Conservation (phyloP, 2,113 vertebrate species). For the Ursus arctos region DNA sequence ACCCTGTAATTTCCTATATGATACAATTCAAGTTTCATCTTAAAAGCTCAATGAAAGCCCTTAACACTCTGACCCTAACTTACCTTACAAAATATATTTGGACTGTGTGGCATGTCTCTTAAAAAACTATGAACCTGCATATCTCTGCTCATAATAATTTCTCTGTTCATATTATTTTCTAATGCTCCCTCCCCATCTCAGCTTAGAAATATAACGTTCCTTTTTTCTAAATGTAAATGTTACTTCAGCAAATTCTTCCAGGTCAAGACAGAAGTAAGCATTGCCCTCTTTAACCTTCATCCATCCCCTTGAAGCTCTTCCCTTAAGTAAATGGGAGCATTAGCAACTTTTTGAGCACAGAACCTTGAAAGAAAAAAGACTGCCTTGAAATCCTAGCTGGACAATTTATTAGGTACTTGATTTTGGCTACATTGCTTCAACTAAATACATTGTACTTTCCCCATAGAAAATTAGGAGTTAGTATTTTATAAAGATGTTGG, state of each 20-base stretch:
- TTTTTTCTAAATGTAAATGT: neutral
- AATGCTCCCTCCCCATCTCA: neutral
- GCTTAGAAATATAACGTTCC: neutral
- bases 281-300: rapidly evolving
- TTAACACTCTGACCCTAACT: neutral
- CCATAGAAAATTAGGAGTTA: neutral
- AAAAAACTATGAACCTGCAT: neutral
- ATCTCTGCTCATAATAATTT: neutral
- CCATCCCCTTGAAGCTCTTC: neutral
- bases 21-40: neutral
- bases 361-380: neutral
- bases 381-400: neutral
- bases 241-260: neutral
- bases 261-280: neutral
- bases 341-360: neutral
- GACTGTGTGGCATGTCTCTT: neutral
- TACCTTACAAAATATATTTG: neutral
- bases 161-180: neutral
- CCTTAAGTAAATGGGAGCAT: neutral
- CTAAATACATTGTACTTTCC: neutral
- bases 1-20: neutral
- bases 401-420: neutral
- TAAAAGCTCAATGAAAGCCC: neutral
- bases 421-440: neutral
- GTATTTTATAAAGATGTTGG: neutral